Evolutionary conservation across 2,888 invertebrate species (phyloP).

Genomic region (Baccha elongata): DNA sequence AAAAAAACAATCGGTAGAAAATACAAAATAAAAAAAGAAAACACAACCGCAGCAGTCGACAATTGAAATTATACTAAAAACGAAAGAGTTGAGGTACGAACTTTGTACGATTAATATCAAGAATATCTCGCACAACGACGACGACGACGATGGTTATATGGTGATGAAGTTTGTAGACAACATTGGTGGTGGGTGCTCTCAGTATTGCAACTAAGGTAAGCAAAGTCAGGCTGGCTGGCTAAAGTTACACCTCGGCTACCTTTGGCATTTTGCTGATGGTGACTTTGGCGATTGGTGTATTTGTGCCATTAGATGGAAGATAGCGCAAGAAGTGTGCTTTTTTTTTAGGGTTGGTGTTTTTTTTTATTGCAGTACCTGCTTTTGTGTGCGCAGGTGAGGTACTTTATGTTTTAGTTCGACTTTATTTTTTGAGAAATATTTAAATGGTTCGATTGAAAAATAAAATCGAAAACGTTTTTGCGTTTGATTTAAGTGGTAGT

Average conservation of each 20-base stretch:
- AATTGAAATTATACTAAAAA: constrained; percentile 76
- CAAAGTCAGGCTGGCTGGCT: constrained; percentile 62
- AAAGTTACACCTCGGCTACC: constrained; percentile 61
- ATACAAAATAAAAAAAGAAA: constrained; percentile 31
- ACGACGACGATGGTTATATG: neutral
- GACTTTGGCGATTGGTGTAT: constrained; percentile 9
- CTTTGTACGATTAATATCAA: constrained; percentile 52
- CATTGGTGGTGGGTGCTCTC: constrained; percentile 57
- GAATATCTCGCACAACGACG: constrained; percentile 30
- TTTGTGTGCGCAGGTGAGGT: constrained; percentile 52
- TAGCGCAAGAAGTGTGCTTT: constrained; percentile 26
- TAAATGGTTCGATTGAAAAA: too few relatives aligned
- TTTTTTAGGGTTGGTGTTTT: constrained; percentile 20
- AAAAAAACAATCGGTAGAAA: constrained; percentile 24
- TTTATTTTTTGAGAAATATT: too few relatives aligned
- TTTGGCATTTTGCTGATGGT: constrained; percentile 44
- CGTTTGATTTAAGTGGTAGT: too few relatives aligned
- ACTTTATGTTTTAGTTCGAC: too few relatives aligned
- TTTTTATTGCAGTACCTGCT: constrained; percentile 32
- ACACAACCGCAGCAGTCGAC: constrained; percentile 75
- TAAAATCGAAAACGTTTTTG: too few relatives aligned
- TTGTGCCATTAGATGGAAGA: constrained; percentile 58
- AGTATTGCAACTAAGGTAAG: constrained; percentile 20
- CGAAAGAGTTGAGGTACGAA: constrained; percentile 77
- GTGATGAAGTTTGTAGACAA: constrained; percentile 9